Conservation (phyloP, 2,888 invertebrate species). For the Mythimna lalbum region DNA sequence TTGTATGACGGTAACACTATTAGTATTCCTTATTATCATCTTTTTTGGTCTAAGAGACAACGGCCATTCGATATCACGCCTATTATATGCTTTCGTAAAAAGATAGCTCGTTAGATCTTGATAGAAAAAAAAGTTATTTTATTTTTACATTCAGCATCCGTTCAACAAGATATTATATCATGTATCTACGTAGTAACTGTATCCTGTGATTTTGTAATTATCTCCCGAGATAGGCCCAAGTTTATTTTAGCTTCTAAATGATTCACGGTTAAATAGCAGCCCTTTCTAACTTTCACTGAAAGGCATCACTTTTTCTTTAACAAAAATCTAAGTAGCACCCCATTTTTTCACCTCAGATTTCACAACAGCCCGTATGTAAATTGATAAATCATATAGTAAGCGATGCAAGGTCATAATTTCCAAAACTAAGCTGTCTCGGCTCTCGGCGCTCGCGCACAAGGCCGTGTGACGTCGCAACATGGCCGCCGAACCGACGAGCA, state of each 20-base stretch:
- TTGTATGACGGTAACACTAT: background rate
- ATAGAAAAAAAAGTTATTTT: background rate
- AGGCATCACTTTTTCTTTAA: background rate
- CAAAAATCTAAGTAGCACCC: background rate
- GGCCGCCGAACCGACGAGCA: slow-evolving; percentile 53
- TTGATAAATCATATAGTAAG: slow-evolving; percentile 61
- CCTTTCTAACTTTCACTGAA: background rate
- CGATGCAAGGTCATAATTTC: slow-evolving; percentile 59
- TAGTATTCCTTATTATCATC: too few species aligned
- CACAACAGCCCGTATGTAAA: slow-evolving; percentile 55
- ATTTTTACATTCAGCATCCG: too few species aligned
- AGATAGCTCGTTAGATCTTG: background rate
- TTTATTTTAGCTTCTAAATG: background rate
- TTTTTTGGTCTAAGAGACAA: background rate
- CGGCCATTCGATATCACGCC: background rate
- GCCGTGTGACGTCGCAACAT: slow-evolving; percentile 65
- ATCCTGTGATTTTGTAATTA: background rate
- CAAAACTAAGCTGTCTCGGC: slow-evolving; percentile 55
- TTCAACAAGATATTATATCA: background rate
- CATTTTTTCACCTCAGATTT: slow-evolving; percentile 42
- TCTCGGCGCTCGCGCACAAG: slow-evolving; percentile 59
- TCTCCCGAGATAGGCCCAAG: background rate
- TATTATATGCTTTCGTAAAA: background rate
- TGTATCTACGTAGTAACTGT: background rate
- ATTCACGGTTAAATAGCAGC: background rate